Conservation (phyloP, 2,888 invertebrate genomes). For the Gisinianus flammeolus region DNA sequence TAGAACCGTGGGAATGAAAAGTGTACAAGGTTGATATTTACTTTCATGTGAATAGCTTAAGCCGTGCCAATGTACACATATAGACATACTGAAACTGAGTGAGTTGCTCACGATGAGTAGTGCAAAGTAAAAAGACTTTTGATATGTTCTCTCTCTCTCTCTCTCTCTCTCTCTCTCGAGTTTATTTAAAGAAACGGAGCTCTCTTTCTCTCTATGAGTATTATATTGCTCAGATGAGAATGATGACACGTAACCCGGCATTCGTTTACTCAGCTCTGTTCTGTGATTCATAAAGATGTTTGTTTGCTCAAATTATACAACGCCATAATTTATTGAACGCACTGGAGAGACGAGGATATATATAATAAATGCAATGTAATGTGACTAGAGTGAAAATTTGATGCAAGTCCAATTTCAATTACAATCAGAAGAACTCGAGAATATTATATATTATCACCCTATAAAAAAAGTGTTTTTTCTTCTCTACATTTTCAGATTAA, state of each 20-base stretch:
- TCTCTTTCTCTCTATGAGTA: neutral
- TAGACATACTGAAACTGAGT: neutral
- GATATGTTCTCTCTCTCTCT: neutral
- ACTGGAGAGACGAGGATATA: neutral
- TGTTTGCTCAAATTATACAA: constrained; percentile 28
- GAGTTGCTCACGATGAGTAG: neutral
- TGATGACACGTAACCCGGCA: constrained; percentile 18
- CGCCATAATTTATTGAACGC: constrained; percentile 10
- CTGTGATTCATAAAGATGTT: constrained; percentile 10
- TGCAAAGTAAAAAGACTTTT: neutral
- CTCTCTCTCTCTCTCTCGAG: neutral
- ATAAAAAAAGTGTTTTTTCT: neutral
- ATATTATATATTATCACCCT: too few species aligned
- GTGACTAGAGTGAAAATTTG: neutral
- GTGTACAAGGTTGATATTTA: constrained; percentile 29
- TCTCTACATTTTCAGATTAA: neutral
- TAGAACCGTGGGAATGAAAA: constrained; percentile 32
- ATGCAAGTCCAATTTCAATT: constrained; percentile 1
- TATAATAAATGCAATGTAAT: neutral
- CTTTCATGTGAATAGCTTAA: constrained; percentile 22
- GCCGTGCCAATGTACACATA: constrained; percentile 7
- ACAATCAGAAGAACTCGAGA: neutral
- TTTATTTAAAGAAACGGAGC: constrained; percentile 22
- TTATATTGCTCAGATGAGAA: neutral
- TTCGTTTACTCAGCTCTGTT: neutral